Evolutionary conservation across 2,113 vertebrate genomes (phyloP).

Genomic region (Carassius carassius): DNA sequence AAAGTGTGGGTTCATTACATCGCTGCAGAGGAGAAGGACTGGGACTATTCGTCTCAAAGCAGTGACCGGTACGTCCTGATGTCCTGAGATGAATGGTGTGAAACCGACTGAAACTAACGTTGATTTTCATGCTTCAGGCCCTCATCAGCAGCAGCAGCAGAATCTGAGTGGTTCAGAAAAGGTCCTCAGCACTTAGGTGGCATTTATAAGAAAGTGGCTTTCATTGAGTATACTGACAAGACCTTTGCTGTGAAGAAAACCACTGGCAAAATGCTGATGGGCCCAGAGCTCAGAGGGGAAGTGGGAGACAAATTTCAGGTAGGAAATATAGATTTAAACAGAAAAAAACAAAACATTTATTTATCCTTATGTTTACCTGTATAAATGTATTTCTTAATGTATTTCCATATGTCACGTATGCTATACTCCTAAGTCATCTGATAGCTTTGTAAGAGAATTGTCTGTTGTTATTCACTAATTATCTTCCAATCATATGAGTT

Average conservation of each 20-base stretch:
- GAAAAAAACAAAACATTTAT: neutral
- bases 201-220: constrained; percentile 88
- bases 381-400: neutral
- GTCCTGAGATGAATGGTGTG: neutral
- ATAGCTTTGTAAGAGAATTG: too few relatives aligned
- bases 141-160: neutral
- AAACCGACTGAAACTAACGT: neutral
- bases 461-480: too few relatives aligned
- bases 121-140: neutral
- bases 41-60: constrained; percentile 83
- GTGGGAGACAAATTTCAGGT: constrained; percentile 88
- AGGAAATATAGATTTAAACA: constrained; percentile 51
- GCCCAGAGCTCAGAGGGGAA: constrained; percentile 90
- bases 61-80: constrained; percentile 73
- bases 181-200: constrained; percentile 76
- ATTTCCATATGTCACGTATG: too few relatives aligned
- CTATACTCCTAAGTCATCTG: too few relatives aligned
- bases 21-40: constrained; percentile 83
- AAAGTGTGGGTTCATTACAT: constrained; percentile 86
- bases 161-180: constrained; percentile 70
- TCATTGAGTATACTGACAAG: constrained; percentile 85
- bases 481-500: too few relatives aligned
- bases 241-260: constrained; percentile 79
- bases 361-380: too few relatives aligned
- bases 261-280: constrained; percentile 75